Conservation (phyloP, 2,888 invertebrate genomes). For the Drosophila paucipuncta region DNA sequence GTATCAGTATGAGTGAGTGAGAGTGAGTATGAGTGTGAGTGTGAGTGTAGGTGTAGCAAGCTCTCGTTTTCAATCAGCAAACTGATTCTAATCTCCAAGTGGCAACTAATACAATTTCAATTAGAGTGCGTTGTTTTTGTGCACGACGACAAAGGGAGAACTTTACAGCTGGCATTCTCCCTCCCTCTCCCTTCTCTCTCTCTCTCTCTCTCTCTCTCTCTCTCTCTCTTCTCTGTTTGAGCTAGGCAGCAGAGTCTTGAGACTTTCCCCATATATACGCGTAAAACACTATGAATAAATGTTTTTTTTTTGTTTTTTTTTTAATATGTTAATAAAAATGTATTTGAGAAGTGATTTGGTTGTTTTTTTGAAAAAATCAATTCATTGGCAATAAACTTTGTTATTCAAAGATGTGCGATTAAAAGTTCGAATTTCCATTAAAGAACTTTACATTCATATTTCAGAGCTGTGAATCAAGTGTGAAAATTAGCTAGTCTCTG, state of each 20-base stretch:
- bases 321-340: not conserved
- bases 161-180: not conserved
- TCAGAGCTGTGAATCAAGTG: not conserved
- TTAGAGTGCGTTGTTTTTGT: constrained; percentile 53
- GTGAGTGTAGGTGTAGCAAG: constrained; percentile 19
- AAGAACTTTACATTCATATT: not conserved
- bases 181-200: not conserved
- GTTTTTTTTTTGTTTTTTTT: not conserved
- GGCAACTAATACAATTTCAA: constrained; percentile 69
- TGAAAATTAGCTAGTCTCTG: not conserved
- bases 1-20: too few relatives aligned
- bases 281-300: not conserved
- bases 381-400: not conserved
- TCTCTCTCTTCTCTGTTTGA: not conserved
- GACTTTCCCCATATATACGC: not conserved
- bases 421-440: not conserved
- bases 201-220: not conserved
- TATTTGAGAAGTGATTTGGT: not conserved
- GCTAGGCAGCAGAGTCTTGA: not conserved
- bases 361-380: not conserved
- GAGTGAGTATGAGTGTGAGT: not conserved
- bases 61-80: constrained; percentile 43
- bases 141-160: constrained; percentile 6
- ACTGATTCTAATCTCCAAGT: constrained; percentile 69
- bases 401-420: not conserved